Evolutionary conservation across 2,797 vertebrate genomes (phyloP).

Genomic region (Sebastes matsubarae): DNA sequence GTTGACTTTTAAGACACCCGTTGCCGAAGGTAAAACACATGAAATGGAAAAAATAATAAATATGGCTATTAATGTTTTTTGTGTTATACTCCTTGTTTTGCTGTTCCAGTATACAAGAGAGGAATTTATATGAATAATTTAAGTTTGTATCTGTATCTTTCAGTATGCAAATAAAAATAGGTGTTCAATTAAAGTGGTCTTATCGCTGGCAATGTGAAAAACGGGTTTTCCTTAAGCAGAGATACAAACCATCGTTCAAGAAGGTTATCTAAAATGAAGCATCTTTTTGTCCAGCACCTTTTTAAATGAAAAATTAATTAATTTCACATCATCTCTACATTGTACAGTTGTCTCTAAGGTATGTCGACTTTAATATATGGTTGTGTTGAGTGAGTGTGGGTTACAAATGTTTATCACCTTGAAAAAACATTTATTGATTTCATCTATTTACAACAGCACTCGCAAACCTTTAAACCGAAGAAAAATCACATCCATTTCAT

Average conservation of each 20-base stretch:
- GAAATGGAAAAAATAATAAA: conserved; percentile 73
- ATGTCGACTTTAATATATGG: background rate
- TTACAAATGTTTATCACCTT: conserved; percentile 5
- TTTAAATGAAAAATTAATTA: background rate
- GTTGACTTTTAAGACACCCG: conserved; percentile 75
- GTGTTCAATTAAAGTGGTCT: conserved; percentile 75
- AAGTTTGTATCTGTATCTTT: conserved; percentile 83
- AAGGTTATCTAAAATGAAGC: background rate
- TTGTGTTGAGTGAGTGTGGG: background rate
- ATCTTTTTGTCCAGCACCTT: background rate
- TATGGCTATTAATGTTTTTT: conserved; percentile 82
- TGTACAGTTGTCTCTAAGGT: background rate
- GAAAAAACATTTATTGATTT: conserved; percentile 67
- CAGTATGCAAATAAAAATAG: conserved; percentile 82
- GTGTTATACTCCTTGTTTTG: conserved; percentile 79
- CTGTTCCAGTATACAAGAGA: conserved; percentile 73
- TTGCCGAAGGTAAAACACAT: conserved; percentile 72
- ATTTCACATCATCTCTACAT: background rate
- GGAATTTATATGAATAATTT: conserved; percentile 80
- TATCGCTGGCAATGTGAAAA: conserved; percentile 42
- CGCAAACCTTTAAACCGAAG: conserved; percentile 38
- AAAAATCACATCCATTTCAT: conserved; percentile 48
- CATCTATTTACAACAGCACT: conserved; percentile 60
- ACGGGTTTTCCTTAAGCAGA: conserved; percentile 26
- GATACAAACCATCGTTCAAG: background rate